A percentile compares a stretch with the other conserved stretches of the same genome.
Evolutionary conservation across 2,888 invertebrate genomes (phyloP).

Genomic region (Drosophila leonis): DNA sequence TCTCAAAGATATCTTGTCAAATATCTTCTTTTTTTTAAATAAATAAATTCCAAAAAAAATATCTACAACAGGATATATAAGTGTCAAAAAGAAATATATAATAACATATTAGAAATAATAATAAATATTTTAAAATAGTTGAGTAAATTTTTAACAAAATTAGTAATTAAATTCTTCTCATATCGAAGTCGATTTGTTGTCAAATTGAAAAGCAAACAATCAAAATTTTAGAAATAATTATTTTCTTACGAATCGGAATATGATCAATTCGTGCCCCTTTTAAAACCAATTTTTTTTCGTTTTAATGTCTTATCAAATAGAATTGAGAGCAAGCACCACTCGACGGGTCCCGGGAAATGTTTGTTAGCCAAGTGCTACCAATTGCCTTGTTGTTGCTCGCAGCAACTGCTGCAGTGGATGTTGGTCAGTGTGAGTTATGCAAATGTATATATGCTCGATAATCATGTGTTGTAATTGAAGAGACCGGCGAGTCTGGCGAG

Average conservation of each 20-base stretch:
- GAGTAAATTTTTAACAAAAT: not conserved
- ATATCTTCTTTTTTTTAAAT: too few species aligned
- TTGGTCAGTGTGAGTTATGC: conserved; percentile 5
- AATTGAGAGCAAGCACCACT: not conserved
- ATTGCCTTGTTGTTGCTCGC: not conserved
- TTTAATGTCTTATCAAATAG: conserved; percentile 21
- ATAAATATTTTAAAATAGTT: not conserved
- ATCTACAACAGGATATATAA: too few species aligned
- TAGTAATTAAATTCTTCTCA: not conserved
- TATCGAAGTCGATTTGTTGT: conserved; percentile 18
- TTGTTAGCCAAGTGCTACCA: conserved; percentile 1
- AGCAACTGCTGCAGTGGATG: not conserved
- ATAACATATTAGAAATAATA: not conserved
- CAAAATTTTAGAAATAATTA: not conserved
- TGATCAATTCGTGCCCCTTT: not conserved
- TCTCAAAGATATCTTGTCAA: not conserved
- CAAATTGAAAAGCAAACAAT: conserved; percentile 18
- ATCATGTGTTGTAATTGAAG: conserved; percentile 5
- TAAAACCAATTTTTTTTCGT: not conserved
- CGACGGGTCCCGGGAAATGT: conserved; percentile 21
- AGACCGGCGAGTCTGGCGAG: not conserved
- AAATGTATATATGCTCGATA: not conserved
- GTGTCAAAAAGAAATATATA: not conserved
- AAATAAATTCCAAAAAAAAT: too few species aligned
- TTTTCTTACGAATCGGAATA: not conserved